Conservation (phyloP, 1,140 invertebrate genomes). For the Mylabris phalerata region DNA sequence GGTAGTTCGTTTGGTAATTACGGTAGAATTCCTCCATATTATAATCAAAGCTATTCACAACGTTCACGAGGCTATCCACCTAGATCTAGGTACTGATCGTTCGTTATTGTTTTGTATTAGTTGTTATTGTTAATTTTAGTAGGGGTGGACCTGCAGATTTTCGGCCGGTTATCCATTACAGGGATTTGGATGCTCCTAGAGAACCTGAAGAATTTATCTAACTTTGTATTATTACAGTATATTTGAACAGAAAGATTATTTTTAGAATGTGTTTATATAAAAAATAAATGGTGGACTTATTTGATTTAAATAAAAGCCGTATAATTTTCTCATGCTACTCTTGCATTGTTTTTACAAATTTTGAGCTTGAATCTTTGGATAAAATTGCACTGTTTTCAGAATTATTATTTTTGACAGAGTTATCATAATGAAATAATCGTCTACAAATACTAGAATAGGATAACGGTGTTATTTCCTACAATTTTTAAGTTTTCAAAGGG, state of each 20-base stretch:
- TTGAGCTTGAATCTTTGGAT: too few species aligned
- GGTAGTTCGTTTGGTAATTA: slow-evolving; percentile 40
- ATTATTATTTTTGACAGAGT: too few species aligned
- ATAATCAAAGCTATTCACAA: slow-evolving; percentile 39
- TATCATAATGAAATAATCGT: too few species aligned
- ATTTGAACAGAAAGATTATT: background rate
- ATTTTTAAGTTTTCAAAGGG: too few species aligned
- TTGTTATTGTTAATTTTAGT: background rate
- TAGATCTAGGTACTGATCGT: slow-evolving; percentile 29
- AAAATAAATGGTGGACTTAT: background rate
- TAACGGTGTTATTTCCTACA: too few species aligned
- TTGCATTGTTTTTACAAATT: too few species aligned
- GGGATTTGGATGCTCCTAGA: slow-evolving; percentile 84
- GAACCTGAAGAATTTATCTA: slow-evolving; percentile 78
- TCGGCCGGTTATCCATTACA: slow-evolving; percentile 81
- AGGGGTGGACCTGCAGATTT: slow-evolving; percentile 64
- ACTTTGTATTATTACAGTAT: slow-evolving; percentile 21
- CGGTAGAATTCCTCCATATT: slow-evolving; percentile 42
- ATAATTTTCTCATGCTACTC: background rate
- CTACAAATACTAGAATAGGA: too few species aligned
- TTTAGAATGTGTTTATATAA: background rate
- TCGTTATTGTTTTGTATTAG: slow-evolving; percentile 14
- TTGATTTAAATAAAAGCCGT: background rate
- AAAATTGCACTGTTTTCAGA: too few species aligned
- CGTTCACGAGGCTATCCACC: slow-evolving; percentile 35